Evolutionary conservation across 2,797 vertebrate genomes (phyloP).

Genomic region (Echeneis naucrates): DNA sequence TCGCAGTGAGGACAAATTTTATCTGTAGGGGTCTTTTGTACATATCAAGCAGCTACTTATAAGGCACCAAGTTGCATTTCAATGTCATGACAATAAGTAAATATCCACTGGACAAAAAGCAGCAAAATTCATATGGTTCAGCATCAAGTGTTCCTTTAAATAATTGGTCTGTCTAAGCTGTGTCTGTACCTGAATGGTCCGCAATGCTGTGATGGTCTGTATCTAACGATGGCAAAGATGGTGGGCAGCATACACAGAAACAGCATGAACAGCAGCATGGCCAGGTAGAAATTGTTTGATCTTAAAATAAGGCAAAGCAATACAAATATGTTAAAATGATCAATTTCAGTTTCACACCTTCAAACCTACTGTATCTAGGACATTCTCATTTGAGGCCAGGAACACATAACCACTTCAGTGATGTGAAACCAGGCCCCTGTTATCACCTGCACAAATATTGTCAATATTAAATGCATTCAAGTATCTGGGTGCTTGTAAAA

Average conservation of each 20-base stretch:
- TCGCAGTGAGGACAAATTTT: not conserved
- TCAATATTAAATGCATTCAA: constrained; percentile 14
- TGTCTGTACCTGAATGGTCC: constrained; percentile 93
- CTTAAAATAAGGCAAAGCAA: constrained; percentile 70
- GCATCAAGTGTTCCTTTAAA: not conserved
- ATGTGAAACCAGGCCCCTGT: constrained; percentile 5
- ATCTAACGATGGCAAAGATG: constrained; percentile 94
- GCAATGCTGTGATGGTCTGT: constrained; percentile 92
- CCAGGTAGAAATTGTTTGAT: constrained; percentile 98
- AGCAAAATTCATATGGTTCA: not conserved
- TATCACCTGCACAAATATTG: constrained; percentile 11
- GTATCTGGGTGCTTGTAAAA: constrained; percentile 3
- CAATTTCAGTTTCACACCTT: not conserved
- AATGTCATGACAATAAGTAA: not conserved
- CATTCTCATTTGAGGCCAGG: not conserved
- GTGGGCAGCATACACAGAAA: constrained; percentile 98
- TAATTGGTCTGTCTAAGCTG: not conserved
- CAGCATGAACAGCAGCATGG: constrained; percentile 97
- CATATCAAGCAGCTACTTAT: not conserved
- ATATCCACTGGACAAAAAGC: not conserved
- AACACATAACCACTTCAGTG: not conserved
- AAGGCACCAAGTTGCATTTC: not conserved
- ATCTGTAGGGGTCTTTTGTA: not conserved
- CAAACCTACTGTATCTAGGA: not conserved
- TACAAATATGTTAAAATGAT: constrained; percentile 7